Conservation (phyloP, 2,113 vertebrate species). For the Syngnathoides biaculeatus region DNA sequence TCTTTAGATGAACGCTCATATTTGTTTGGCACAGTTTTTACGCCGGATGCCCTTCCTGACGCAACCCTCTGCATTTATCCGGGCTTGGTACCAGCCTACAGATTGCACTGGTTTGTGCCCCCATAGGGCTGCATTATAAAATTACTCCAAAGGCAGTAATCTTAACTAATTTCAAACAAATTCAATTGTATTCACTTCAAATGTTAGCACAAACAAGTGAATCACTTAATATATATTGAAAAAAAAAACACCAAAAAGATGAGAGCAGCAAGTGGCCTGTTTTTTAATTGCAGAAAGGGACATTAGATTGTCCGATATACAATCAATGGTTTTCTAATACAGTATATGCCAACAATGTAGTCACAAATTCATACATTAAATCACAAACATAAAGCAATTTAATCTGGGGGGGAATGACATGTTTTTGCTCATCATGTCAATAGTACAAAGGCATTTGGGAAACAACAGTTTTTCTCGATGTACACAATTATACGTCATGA, state of each 20-base stretch:
- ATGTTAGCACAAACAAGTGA: neutral
- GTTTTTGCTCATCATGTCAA: conserved; percentile 15
- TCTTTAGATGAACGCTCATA: no score
- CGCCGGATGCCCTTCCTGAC: no score
- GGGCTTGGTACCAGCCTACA: no score
- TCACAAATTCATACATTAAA: conserved; percentile 46
- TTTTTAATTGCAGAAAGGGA: conserved; percentile 49
- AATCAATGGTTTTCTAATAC: conserved; percentile 51
- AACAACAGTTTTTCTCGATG: conserved; percentile 13
- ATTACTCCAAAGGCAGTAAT: no score
- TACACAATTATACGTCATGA: conserved; percentile 22
- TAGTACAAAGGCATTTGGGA: conserved; percentile 44
- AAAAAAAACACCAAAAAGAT: conserved; percentile 23
- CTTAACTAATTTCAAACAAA: no score
- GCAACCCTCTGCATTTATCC: no score
- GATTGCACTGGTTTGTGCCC: no score
- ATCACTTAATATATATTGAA: neutral
- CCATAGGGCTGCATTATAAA: no score
- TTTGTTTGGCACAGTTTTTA: no score
- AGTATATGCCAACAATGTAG: conserved; percentile 37
- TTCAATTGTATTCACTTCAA: neutral
- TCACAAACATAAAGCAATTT: conserved; percentile 36
- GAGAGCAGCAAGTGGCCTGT: conserved; percentile 26
- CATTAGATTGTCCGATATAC: conserved; percentile 31
- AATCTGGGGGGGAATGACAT: conserved; percentile 10